Evolutionary conservation across 1,140 invertebrate species (phyloP).

Genomic region (Saxidomus purpurata): DNA sequence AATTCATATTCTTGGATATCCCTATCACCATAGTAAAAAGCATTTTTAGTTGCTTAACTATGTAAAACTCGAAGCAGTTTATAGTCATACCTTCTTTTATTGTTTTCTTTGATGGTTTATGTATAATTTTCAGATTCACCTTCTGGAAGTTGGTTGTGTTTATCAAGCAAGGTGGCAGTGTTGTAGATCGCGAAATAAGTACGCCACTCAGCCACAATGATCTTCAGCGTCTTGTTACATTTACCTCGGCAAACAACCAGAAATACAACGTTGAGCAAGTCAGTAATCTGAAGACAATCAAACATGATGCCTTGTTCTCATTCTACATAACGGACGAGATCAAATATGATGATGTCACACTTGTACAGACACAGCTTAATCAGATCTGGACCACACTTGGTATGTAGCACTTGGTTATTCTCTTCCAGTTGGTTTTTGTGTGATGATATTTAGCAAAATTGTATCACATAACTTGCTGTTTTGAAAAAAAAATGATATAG

Average conservation of each 20-base stretch:
- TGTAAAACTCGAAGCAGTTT: no score
- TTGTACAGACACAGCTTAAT: slow-evolving; percentile 33
- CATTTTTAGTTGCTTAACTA: no score
- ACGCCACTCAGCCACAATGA: neutral
- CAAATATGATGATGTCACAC: slow-evolving; percentile 43
- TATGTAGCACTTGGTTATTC: neutral
- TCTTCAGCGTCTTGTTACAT: neutral
- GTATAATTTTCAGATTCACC: slow-evolving; percentile 21
- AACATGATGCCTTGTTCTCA: slow-evolving; percentile 35
- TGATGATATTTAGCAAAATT: no score
- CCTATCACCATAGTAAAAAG: no score
- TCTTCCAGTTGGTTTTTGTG: no score
- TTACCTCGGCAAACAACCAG: slow-evolving; percentile 40
- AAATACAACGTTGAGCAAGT: neutral
- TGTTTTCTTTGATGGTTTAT: no score
- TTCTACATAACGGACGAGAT: neutral
- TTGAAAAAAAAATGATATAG: no score
- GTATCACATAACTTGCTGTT: no score
- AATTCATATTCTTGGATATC: no score
- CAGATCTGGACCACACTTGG: slow-evolving; percentile 31
- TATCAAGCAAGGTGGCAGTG: slow-evolving; percentile 30
- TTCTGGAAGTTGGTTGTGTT: slow-evolving; percentile 57
- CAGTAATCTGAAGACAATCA: neutral
- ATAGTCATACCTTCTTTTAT: no score
- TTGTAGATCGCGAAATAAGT: slow-evolving; percentile 48